Evolutionary conservation across 2,888 invertebrate genomes (phyloP).

Genomic region (Patella caerulea): DNA sequence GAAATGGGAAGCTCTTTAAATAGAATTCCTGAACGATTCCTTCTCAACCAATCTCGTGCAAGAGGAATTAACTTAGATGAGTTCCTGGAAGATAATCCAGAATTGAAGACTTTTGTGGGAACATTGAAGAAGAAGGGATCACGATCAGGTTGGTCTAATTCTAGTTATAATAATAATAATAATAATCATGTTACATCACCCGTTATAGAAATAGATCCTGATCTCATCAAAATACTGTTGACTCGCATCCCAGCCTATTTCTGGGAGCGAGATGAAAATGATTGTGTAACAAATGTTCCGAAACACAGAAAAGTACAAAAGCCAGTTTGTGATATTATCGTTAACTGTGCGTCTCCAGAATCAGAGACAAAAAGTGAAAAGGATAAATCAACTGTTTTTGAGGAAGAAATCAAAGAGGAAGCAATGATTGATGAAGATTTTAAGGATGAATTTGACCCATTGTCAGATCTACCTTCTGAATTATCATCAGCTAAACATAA

Average conservation of each 20-base stretch:
- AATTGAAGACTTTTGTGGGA: slow-evolving; percentile 46
- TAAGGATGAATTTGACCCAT: background rate
- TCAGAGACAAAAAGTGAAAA: background rate
- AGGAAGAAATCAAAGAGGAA: background rate
- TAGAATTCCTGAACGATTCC: slow-evolving; percentile 86
- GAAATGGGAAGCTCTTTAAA: slow-evolving; percentile 45
- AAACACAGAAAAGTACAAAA: background rate
- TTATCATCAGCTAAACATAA: background rate
- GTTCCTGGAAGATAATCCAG: slow-evolving; percentile 74
- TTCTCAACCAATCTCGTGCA: slow-evolving; percentile 82
- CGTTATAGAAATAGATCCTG: background rate
- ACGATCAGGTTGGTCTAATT: slow-evolving; percentile 18
- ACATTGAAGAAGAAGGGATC: slow-evolving; percentile 23
- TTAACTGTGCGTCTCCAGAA: background rate
- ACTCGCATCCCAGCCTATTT: background rate
- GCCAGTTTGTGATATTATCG: background rate
- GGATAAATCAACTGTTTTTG: background rate
- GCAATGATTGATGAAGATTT: background rate
- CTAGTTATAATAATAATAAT: background rate
- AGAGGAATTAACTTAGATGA: slow-evolving; percentile 83
- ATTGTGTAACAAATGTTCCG: background rate
- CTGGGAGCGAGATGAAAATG: background rate
- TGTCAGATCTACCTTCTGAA: background rate
- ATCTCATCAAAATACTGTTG: background rate
- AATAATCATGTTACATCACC: background rate